phyloP scores from a whole-genome alignment of 2,797 vertebrate species.

The Xenopus petersii region DNA sequence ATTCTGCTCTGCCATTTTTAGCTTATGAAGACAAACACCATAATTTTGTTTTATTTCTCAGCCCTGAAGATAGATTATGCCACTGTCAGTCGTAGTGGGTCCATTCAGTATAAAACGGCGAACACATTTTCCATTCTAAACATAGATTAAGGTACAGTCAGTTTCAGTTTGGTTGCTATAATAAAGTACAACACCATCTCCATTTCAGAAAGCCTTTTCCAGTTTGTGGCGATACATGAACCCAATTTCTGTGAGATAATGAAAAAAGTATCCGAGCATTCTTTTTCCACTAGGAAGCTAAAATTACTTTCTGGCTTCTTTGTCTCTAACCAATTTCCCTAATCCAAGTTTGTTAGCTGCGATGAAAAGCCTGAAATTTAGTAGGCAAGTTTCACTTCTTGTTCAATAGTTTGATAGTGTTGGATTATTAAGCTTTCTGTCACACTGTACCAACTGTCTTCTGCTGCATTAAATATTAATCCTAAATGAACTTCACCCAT shows the following conservation, averaged over 20 bases:
- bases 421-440: slow-evolving; percentile 26
- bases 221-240: slow-evolving; percentile 44
- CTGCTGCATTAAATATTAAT: slow-evolving; percentile 16
- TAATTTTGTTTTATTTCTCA: not conserved
- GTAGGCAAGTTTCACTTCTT: slow-evolving; percentile 17
- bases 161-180: slow-evolving; percentile 35
- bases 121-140: slow-evolving; percentile 32
- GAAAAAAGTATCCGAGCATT: slow-evolving; percentile 44
- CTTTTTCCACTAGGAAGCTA: slow-evolving; percentile 19
- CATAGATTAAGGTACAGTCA: slow-evolving; percentile 39
- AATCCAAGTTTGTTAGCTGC: slow-evolving; percentile 36
- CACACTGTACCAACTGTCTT: slow-evolving; percentile 18
- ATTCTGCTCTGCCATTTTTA: not conserved
- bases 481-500: slow-evolving; percentile 7
- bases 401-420: slow-evolving; percentile 20
- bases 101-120: not conserved
- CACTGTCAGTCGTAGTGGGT: not conserved
- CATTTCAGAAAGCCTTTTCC: slow-evolving; percentile 36
- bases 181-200: slow-evolving; percentile 37
- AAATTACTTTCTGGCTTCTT: slow-evolving; percentile 32
- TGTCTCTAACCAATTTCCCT: slow-evolving; percentile 38
- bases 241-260: slow-evolving; percentile 47
- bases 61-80: not conserved
- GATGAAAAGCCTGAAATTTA: slow-evolving; percentile 35
- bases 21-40: slow-evolving; percentile 4